Base-by-base conservation (phyloP, 1,140 invertebrate species). In the Diachasma alloeum region DNA sequence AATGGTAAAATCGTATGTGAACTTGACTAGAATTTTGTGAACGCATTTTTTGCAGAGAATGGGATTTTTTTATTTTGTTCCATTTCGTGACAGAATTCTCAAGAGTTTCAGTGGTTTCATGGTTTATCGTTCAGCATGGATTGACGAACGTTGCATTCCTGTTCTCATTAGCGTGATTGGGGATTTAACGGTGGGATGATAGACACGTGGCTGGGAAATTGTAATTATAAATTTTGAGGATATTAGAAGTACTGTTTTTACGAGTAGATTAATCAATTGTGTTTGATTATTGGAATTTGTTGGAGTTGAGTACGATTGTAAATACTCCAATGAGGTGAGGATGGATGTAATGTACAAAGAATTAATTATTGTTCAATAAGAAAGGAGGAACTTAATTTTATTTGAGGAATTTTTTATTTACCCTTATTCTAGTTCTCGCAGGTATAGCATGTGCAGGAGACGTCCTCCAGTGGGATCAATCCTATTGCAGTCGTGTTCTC, bases 101-200 rank as follows among this genome's bases (percentile, higher is more conserved):
- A 31, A 31, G 6, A 31, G 2, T 31, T 31, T 31, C 31, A 31
- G 2, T 66, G 11, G n/a, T 44, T 71, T 72, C 66, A 9, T n/a
- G 44, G 71, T 76, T 79, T 66, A 59, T 79, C 39, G 69, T 79
- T 44, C 26, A 19, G 75, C 31, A 73, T 70, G 15, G 10, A 68
- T 68, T n/a, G 3, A 17, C 5, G 31, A 31, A 17, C 31, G 31
- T 31, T 68, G 66, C 26, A 39, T 39, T 74, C 19, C 26, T 36
- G 24, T 10, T 72, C 0, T 56, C 48, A 9, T 72, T 72, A 22
- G 26, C 11, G 9, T n/a, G 26, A 36, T 59, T 59, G 13, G 4
- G 15, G 31, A 31, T 31, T 31, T 31, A 31, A 3, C 6, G 31
- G 31, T 31, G 31, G 6, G 31, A 2, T 31, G 2, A 31, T 2